Evolutionary conservation across 1,140 invertebrate species (phyloP).

Genomic region (Laupala kohalensis): DNA sequence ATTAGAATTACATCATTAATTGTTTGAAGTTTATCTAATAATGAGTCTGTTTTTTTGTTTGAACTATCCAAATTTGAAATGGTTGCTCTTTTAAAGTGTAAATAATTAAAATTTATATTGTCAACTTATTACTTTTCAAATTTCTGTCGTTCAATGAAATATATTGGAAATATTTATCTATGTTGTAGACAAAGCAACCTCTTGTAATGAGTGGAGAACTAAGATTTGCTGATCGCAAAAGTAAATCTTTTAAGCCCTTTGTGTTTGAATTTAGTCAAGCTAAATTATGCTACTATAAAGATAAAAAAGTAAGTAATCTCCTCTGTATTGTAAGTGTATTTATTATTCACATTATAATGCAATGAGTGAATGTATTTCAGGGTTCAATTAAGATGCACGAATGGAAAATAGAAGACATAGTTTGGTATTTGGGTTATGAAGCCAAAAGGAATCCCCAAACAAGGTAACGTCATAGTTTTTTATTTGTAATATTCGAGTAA

Average conservation of each 20-base stretch:
- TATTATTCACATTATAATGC: not conserved
- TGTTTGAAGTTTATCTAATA: too few relatives aligned
- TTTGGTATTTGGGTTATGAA: constrained; percentile 73
- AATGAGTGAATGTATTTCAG: constrained; percentile 24
- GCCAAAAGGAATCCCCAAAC: constrained; percentile 63
- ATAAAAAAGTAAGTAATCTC: constrained; percentile 45
- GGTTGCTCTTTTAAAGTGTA: too few relatives aligned
- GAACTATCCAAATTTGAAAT: too few relatives aligned
- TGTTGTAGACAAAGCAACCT: constrained; percentile 35
- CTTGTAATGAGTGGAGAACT: constrained; percentile 52
- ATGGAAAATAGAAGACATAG: constrained; percentile 64
- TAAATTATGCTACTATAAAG: constrained; percentile 67
- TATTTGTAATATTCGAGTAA: not conserved
- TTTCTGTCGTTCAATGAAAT: too few relatives aligned
- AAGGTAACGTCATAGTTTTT: constrained; percentile 28
- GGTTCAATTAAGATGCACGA: constrained; percentile 47
- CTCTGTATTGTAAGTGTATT: not conserved
- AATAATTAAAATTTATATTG: too few relatives aligned
- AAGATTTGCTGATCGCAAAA: constrained; percentile 60
- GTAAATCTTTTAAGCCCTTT: constrained; percentile 59
- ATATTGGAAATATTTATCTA: constrained; percentile 7
- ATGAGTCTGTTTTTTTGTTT: too few relatives aligned
- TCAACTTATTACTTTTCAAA: too few relatives aligned
- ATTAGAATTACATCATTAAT: not conserved
- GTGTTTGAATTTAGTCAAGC: constrained; percentile 66